Conservation (phyloP, 2,888 invertebrate species). For the Sympetrum striolatum region DNA sequence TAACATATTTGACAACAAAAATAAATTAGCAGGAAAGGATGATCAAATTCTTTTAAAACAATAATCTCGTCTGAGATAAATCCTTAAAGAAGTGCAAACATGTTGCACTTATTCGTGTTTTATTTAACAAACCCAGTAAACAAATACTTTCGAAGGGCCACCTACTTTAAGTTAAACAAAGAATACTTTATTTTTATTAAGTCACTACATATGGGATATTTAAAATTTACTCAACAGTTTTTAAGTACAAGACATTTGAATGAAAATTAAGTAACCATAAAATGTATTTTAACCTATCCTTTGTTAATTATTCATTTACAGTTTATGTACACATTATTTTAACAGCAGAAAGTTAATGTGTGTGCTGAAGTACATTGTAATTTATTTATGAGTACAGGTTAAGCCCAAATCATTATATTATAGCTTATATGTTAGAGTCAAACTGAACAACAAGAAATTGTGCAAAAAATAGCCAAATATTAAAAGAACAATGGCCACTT, state of each 20-base stretch:
- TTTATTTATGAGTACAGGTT: background rate
- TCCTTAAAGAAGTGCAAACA: background rate
- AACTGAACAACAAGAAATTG: background rate
- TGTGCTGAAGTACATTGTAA: background rate
- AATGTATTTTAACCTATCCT: conserved; percentile 21
- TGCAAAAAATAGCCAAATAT: background rate
- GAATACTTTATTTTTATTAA: background rate
- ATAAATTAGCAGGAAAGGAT: background rate
- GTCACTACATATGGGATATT: conserved; percentile 19
- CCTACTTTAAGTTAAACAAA: background rate
- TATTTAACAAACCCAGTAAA: background rate
- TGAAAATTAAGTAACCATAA: conserved; percentile 27
- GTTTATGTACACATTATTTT: conserved; percentile 10
- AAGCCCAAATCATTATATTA: background rate
- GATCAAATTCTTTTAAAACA: background rate
- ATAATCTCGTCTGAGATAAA: background rate
- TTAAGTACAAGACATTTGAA: conserved; percentile 31
- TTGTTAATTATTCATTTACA: conserved; percentile 11
- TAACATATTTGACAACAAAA: background rate
- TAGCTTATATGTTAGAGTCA: background rate
- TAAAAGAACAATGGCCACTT: conserved; percentile 24
- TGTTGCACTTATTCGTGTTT: background rate
- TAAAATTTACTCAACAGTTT: conserved; percentile 15
- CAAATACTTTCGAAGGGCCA: background rate
- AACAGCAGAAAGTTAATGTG: conserved; percentile 29